Evolutionary conservation across 1,140 invertebrate genomes (phyloP).

Genomic region (Planococcus citri): DNA sequence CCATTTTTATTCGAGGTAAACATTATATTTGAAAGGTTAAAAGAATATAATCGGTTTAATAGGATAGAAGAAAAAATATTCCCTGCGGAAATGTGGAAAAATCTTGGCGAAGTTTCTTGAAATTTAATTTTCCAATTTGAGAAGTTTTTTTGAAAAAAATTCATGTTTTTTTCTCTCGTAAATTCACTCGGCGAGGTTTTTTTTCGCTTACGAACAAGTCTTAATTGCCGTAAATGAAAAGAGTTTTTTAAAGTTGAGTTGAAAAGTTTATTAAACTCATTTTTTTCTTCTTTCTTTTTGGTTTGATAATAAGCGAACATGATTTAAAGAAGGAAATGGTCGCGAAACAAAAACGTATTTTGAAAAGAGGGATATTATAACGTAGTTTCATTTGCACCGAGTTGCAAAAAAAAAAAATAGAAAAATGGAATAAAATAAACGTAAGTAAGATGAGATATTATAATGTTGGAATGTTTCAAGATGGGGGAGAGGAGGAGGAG

Average conservation of each 20-base stretch:
- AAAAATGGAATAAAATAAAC: not conserved
- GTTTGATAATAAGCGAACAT: constrained; percentile 9
- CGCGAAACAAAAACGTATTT: not conserved
- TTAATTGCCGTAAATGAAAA: constrained; percentile 12
- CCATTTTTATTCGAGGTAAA: not conserved
- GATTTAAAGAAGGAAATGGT: not conserved
- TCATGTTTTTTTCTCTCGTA: not conserved
- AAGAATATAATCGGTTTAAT: not conserved
- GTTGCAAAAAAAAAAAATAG: too few species aligned
- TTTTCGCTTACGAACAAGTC: not conserved
- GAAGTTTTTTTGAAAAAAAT: not conserved
- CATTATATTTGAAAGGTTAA: not conserved
- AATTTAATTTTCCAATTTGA: constrained; percentile 15
- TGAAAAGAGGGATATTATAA: not conserved
- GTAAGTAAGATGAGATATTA: not conserved
- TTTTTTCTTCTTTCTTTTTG: not conserved
- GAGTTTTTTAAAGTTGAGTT: constrained; percentile 8
- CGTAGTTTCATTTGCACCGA: not conserved
- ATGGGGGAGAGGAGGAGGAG: not conserved
- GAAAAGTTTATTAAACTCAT: constrained; percentile 8
- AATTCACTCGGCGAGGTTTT: constrained; percentile 13
- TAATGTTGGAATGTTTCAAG: not conserved
- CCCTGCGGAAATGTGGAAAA: constrained; percentile 1
- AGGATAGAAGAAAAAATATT: not conserved
- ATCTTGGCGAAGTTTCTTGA: not conserved